phyloP scores from a whole-genome alignment of 2,888 invertebrate genomes.

The Meganola albula region DNA sequence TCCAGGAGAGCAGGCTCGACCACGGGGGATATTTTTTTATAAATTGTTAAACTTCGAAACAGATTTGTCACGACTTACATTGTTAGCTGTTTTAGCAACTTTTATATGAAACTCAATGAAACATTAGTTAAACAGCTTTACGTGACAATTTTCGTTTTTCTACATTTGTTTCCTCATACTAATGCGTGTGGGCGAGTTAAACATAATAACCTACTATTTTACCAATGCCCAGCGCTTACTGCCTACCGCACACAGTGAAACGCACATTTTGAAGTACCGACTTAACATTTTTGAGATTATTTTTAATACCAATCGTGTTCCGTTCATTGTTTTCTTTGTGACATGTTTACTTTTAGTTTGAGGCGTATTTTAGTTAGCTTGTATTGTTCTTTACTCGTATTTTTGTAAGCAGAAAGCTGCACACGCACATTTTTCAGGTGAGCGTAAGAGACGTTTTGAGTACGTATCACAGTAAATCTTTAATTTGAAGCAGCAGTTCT shows the following conservation, averaged over 20 bases:
- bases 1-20: constrained; percentile 46
- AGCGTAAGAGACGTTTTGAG: too few relatives aligned
- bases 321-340: constrained; percentile 65
- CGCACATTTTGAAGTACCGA: constrained; percentile 62
- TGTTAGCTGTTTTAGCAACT: constrained; percentile 28
- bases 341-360: constrained; percentile 54
- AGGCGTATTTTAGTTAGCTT: constrained; percentile 35
- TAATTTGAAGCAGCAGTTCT: too few relatives aligned
- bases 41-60: constrained; percentile 43
- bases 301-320: constrained; percentile 54
- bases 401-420: too few relatives aligned
- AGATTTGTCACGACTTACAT: constrained; percentile 32
- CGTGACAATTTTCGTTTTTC: constrained; percentile 45
- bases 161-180: constrained; percentile 45
- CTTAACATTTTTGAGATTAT: constrained; percentile 51
- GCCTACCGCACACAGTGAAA: constrained; percentile 66
- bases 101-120: constrained; percentile 18
- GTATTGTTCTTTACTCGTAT: too few relatives aligned
- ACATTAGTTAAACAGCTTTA: constrained; percentile 27
- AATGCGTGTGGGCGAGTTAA: constrained; percentile 64
- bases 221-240: constrained; percentile 45
- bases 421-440: constrained; percentile 21
- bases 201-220: constrained; percentile 59
- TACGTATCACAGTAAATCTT: too few relatives aligned
- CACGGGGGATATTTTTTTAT: constrained; percentile 42